Conservation (phyloP, 2,888 invertebrate genomes). For the Torymus aiolomorphi region DNA sequence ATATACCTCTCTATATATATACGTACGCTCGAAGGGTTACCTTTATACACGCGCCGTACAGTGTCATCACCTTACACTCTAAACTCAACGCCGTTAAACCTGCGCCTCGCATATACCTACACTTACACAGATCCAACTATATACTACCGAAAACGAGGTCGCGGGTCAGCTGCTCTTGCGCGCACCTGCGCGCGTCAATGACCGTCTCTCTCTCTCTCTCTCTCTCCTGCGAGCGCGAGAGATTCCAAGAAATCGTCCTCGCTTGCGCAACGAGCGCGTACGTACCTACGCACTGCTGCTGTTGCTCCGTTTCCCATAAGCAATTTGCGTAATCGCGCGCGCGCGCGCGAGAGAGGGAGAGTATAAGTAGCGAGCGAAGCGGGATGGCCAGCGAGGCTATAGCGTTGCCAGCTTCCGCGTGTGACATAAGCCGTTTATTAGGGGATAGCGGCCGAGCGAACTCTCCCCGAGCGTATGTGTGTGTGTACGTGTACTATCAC, state of each 20-base stretch:
- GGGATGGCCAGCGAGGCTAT: not conserved
- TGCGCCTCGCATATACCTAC: too few relatives aligned
- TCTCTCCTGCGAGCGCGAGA: not conserved
- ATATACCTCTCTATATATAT: not conserved
- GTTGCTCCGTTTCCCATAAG: conserved; percentile 69
- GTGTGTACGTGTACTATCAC: too few relatives aligned
- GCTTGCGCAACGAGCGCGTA: conserved; percentile 36
- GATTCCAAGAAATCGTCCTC: conserved; percentile 40
- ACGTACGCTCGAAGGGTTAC: not conserved
- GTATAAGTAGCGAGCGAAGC: not conserved
- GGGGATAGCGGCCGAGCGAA: too few relatives aligned
- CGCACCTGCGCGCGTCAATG: not conserved
- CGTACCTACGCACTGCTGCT: not conserved
- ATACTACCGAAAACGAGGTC: too few relatives aligned
- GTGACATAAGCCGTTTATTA: conserved; percentile 30
- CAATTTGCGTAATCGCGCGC: conserved; percentile 69
- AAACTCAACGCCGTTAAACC: conserved; percentile 1
- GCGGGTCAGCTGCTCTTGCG: not conserved
- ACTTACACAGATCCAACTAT: too few relatives aligned
- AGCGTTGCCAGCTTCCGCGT: conserved; percentile 40
- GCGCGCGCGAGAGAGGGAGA: not conserved
- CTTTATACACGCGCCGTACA: not conserved
- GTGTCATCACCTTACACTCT: not conserved
- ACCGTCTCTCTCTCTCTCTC: not conserved
- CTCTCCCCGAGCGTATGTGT: too few relatives aligned